Evolutionary conservation across 92 coral and sea anemone genomes (phyloP).

Genomic region (Parazoanthus darwini): DNA sequence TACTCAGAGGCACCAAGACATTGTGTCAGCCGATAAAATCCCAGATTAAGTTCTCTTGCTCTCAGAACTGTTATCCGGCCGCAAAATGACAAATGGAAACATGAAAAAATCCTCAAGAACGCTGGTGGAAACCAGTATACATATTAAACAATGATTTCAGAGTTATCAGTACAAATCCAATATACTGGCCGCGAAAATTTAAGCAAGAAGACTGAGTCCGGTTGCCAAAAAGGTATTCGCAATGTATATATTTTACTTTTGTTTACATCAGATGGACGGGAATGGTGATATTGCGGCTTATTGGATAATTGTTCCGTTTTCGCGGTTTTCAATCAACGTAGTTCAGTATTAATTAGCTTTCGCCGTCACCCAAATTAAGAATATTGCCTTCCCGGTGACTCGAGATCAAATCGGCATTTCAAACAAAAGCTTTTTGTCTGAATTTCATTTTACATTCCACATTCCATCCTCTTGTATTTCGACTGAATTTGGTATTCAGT

Average conservation of each 20-base stretch:
- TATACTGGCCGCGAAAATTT: not conserved
- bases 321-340: not conserved
- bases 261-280: not conserved
- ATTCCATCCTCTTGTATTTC: not conserved
- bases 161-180: no score
- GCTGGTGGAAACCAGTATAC: not conserved
- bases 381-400: not conserved
- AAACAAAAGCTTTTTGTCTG: conserved; percentile 18
- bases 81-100: not conserved
- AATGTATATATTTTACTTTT: no score
- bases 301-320: not conserved
- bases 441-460: not conserved
- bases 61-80: conserved; percentile 5
- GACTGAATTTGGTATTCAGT: not conserved
- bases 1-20: not conserved
- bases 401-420: not conserved
- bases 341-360: not conserved
- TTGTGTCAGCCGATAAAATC: not conserved
- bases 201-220: not conserved
- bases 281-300: not conserved
- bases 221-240: not conserved
- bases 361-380: not conserved
- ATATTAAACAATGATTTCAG: no score
- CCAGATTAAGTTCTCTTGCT: conserved; percentile 7
- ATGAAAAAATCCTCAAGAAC: not conserved